Evolutionary conservation across 2,797 vertebrate species (phyloP).

Genomic region (Chiropotes sagulatus): DNA sequence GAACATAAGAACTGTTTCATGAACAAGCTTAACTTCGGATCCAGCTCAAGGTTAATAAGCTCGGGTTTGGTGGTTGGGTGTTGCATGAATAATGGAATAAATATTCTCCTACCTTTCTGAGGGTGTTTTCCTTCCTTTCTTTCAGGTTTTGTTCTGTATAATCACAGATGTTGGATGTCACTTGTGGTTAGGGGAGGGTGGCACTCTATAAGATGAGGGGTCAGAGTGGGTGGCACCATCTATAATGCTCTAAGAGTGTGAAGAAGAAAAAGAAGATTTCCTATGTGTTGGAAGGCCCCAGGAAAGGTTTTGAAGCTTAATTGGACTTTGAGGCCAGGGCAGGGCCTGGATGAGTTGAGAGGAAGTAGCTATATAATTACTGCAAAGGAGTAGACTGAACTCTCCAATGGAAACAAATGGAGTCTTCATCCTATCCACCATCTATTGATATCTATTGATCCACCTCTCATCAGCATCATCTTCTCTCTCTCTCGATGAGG

Average conservation of each 20-base stretch:
- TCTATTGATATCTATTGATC: background rate
- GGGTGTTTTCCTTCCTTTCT: background rate
- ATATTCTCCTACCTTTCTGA: background rate
- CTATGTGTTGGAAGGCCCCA: background rate
- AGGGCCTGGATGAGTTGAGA: background rate
- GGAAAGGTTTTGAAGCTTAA: background rate
- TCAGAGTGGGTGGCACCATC: background rate
- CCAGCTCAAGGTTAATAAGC: background rate
- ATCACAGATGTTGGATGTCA: background rate
- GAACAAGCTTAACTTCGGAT: background rate
- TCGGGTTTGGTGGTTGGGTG: background rate
- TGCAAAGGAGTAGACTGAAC: background rate
- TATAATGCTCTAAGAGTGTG: background rate
- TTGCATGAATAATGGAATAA: background rate
- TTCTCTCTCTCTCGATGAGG: no score
- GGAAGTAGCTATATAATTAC: background rate
- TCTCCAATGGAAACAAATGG: background rate
- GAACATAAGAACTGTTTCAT: background rate
- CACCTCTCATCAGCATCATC: background rate
- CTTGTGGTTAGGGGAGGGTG: background rate
- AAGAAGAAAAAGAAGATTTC: background rate
- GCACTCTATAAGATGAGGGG: background rate
- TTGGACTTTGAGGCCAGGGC: background rate
- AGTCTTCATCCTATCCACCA: background rate
- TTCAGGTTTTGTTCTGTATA: background rate